Percentiles rank a stretch among this genome's conserved stretches.
These are phyloP conservation scores for Anguilla megastoma DNA, from an alignment of 2,797 vertebrate species.

Conservation along the genomic window DNA sequence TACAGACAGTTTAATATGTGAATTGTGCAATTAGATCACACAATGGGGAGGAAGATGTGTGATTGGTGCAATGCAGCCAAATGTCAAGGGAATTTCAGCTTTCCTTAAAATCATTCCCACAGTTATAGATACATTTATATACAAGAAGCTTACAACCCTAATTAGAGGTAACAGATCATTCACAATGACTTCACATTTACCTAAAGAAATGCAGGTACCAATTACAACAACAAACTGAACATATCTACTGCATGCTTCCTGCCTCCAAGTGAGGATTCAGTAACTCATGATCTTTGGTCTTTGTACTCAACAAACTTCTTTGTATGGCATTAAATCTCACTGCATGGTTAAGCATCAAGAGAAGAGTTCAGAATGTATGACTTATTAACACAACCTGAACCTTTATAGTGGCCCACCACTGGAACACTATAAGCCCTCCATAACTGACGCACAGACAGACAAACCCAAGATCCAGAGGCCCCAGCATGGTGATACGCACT, in stretches of 20 bases:
- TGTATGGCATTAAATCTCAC: not conserved
- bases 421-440: not conserved
- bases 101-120: slow-evolving; percentile 14
- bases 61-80: not conserved
- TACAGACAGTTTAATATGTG: not conserved
- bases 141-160: slow-evolving; percentile 27
- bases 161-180: not conserved
- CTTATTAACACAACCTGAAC: slow-evolving; percentile 6
- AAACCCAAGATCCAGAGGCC: not conserved
- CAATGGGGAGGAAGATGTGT: not conserved
- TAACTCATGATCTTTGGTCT: slow-evolving; percentile 6
- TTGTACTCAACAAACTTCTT: not conserved
- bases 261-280: not conserved
- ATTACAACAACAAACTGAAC: not conserved
- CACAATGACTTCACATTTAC: not conserved
- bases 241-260: not conserved
- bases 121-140: slow-evolving; percentile 26
- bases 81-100: not conserved
- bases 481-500: slow-evolving; percentile 33
- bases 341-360: not conserved
- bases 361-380: not conserved
- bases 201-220: not conserved
- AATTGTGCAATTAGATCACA: not conserved
- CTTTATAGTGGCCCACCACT: not conserved
- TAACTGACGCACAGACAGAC: not conserved